These are phyloP conservation scores for Orius insidiosus DNA, from an alignment of 1,140 invertebrate genomes.

Conservation along the genomic window DNA sequence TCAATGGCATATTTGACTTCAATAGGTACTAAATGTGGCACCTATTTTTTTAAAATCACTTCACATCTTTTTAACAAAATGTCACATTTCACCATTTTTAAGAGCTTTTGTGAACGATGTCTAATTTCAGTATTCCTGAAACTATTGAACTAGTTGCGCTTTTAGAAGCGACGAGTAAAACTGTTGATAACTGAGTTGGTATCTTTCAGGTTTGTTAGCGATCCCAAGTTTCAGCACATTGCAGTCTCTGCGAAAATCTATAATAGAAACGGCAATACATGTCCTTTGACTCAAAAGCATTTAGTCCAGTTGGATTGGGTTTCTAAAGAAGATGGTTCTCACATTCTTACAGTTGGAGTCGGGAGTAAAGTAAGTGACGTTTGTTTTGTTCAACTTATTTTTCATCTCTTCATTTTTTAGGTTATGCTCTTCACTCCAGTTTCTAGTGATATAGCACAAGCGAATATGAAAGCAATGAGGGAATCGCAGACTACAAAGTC, in stretches of 20 bases:
- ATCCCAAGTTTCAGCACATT: conserved; percentile 86
- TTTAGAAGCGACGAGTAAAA: background rate
- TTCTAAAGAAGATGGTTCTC: conserved; percentile 94
- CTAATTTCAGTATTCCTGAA: too few relatives aligned
- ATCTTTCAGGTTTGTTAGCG: conserved; percentile 45
- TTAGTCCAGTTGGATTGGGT: conserved; percentile 93
- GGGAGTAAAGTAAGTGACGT: conserved; percentile 51
- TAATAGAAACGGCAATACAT: conserved; percentile 83
- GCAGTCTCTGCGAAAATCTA: conserved; percentile 71
- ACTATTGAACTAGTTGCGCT: too few relatives aligned
- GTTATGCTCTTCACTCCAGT: conserved; percentile 70
- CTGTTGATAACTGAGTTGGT: background rate
- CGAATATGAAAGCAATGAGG: conserved; percentile 75
- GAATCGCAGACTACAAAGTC: conserved; percentile 51
- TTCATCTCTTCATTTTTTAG: conserved; percentile 16
- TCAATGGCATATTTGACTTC: conserved; percentile 14
- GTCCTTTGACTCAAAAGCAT: conserved; percentile 70
- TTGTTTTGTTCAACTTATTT: background rate
- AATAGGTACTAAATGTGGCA: conserved; percentile 14
- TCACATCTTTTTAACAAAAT: background rate
- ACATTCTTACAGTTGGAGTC: conserved; percentile 91
- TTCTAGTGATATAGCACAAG: conserved; percentile 76
- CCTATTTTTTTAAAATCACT: background rate
- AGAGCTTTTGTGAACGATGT: conserved; percentile 8
- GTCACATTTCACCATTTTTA: too few relatives aligned